A percentile compares a stretch with the other conserved stretches of the same genome.
These are phyloP conservation scores for Vannuccia rotundouncinata DNA, from an alignment of 2,888 invertebrate species.

Conservation along the genomic window DNA sequence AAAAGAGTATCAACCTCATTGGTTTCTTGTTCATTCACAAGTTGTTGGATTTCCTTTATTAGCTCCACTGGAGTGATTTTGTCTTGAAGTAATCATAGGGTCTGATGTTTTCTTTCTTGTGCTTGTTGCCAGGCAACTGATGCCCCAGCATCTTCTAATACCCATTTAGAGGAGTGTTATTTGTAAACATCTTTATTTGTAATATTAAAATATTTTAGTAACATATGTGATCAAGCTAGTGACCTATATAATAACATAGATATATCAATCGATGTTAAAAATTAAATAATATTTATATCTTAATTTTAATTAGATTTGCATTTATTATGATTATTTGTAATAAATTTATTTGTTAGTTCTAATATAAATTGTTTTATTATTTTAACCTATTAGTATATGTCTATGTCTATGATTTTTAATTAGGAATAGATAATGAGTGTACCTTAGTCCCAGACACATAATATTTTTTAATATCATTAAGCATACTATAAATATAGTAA, in stretches of 20 bases:
- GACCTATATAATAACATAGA: background rate
- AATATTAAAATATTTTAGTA: background rate
- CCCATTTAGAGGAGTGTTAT: background rate
- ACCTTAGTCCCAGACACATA: background rate
- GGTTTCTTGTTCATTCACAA: background rate
- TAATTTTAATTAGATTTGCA: constrained; percentile 5
- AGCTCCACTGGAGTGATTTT: background rate
- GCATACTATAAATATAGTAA: background rate
- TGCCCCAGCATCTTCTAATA: background rate
- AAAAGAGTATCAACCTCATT: background rate
- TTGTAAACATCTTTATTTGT: background rate
- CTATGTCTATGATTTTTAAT: background rate
- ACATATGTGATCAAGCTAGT: background rate
- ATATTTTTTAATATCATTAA: background rate
- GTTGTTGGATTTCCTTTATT: background rate
- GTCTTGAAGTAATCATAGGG: background rate
- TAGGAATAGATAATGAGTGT: background rate
- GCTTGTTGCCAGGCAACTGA: background rate
- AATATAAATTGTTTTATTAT: background rate
- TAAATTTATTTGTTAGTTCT: background rate
- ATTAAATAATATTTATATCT: background rate
- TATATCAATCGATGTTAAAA: background rate
- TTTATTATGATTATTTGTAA: background rate
- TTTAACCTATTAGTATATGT: background rate
- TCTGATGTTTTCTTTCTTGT: background rate